phyloP scores from a whole-genome alignment of 2,797 vertebrate genomes.

The Neostethus bicornis region DNA sequence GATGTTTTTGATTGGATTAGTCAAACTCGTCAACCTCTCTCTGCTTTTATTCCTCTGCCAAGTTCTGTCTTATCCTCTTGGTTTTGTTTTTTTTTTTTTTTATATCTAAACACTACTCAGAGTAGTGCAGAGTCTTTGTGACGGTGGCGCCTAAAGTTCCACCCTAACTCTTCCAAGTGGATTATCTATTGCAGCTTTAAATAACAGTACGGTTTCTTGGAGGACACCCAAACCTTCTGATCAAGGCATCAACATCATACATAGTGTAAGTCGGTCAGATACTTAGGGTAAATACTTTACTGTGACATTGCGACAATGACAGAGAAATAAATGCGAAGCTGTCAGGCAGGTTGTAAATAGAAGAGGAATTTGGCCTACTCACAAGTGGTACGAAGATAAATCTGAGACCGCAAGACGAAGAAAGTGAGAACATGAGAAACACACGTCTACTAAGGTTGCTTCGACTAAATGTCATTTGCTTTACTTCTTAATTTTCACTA shows the following conservation, averaged over 20 bases:
- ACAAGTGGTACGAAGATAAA: neutral
- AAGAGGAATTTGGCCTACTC: slow-evolving; percentile 1
- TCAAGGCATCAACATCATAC: neutral
- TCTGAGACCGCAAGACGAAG: neutral
- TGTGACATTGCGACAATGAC: slow-evolving; percentile 9
- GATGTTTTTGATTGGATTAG: neutral
- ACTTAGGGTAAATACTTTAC: slow-evolving; percentile 1
- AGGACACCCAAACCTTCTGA: neutral
- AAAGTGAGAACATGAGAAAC: neutral
- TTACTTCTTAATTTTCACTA: neutral
- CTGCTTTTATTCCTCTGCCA: neutral
- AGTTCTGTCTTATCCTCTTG: neutral
- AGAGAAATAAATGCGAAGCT: slow-evolving; percentile 1
- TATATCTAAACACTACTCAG: neutral
- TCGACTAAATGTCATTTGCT: neutral
- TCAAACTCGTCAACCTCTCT: neutral
- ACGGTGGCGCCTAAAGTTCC: no score
- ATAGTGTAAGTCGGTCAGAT: neutral
- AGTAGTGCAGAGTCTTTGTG: neutral
- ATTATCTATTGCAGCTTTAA: neutral
- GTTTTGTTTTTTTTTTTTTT: neutral
- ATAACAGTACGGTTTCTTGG: neutral
- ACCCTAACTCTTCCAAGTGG: neutral
- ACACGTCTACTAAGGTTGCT: neutral
- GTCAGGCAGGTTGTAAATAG: slow-evolving; percentile 1